Evolutionary conservation across 2,113 vertebrate genomes (phyloP).

Genomic region (Lontra canadensis): DNA sequence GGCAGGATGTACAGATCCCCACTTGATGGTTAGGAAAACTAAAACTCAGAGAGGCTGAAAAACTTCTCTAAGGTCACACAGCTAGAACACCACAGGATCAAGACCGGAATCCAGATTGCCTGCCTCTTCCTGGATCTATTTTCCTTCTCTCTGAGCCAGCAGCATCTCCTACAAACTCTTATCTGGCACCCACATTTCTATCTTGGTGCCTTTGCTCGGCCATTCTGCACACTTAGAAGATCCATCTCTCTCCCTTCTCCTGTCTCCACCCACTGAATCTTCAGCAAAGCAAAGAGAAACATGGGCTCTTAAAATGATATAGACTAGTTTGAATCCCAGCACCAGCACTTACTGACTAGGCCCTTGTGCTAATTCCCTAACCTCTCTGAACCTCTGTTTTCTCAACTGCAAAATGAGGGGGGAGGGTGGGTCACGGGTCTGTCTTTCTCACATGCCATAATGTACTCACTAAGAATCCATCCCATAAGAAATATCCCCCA

Average conservation of each 20-base stretch:
- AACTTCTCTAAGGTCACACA: not conserved
- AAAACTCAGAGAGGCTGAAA: not conserved
- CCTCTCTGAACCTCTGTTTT: not conserved
- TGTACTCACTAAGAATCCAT: not conserved
- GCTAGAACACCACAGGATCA: not conserved
- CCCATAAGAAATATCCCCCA: not conserved
- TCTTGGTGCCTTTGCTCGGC: not conserved
- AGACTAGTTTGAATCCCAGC: not conserved
- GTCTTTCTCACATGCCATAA: not conserved
- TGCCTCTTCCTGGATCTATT: not conserved
- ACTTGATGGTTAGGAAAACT: not conserved
- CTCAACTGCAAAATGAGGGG: not conserved
- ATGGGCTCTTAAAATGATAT: not conserved
- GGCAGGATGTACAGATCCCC: fast-evolving
- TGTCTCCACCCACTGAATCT: not conserved
- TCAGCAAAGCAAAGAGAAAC: not conserved
- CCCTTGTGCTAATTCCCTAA: not conserved
- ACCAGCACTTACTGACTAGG: not conserved
- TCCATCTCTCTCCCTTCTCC: not conserved
- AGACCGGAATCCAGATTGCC: not conserved
- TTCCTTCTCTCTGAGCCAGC: not conserved
- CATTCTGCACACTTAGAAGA: not conserved
- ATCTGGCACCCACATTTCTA: not conserved
- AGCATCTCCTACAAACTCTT: not conserved
- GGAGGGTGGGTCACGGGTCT: not conserved